Percentiles rank a stretch among this genome's conserved stretches.
These are phyloP conservation scores for Sipha flava DNA, from an alignment of 1,140 invertebrate species.

Conservation along the genomic window DNA sequence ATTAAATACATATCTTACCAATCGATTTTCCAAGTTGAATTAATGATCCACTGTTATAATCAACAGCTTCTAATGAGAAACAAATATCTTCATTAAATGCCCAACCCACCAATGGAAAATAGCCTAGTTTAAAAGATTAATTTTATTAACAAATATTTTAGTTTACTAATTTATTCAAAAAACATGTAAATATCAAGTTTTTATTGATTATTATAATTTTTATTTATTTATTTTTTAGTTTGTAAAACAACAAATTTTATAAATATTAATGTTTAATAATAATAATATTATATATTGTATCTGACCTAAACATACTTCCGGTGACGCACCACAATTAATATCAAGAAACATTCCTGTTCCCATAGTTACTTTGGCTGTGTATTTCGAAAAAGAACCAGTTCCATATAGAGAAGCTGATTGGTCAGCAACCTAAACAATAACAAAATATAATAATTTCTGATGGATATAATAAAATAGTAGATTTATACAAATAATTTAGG, in stretches of 20 bases:
- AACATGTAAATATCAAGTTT: too few relatives aligned
- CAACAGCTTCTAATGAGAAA: constrained; percentile 75
- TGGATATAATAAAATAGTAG: not conserved
- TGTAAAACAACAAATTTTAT: not conserved
- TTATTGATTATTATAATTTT: not conserved
- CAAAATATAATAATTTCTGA: not conserved
- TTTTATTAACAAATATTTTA: not conserved
- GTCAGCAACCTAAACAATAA: constrained; percentile 55
- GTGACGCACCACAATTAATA: constrained; percentile 68
- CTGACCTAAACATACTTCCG: constrained; percentile 41
- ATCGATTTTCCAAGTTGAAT: constrained; percentile 64
- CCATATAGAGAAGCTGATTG: constrained; percentile 87
- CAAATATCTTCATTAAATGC: constrained; percentile 52
- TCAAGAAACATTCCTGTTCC: constrained; percentile 92
- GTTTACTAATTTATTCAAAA: not conserved
- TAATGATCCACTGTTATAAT: constrained; percentile 78
- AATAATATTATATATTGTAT: not conserved
- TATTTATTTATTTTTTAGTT: too few relatives aligned
- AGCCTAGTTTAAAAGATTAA: constrained; percentile 45
- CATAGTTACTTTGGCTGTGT: constrained; percentile 84
- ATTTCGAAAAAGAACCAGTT: constrained; percentile 69
- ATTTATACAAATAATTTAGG: not conserved
- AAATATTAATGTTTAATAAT: not conserved
- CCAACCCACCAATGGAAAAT: constrained; percentile 90
- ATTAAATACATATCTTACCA: constrained; percentile 55